Evolutionary conservation across 2,113 vertebrate species (phyloP).

Genomic region (Hoplias malabaricus): DNA sequence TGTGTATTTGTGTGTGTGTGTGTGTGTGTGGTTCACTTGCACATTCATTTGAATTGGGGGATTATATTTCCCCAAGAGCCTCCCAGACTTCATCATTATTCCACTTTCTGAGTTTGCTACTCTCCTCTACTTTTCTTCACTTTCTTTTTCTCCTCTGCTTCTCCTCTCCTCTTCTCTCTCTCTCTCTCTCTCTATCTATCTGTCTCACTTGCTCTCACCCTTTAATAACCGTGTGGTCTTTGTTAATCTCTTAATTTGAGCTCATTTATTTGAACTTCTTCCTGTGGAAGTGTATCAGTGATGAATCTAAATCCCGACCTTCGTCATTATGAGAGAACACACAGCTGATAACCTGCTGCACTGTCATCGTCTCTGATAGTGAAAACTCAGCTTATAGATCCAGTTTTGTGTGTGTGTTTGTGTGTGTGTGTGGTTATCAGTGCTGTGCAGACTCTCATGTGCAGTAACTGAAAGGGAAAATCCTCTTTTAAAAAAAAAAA

Average conservation of each 20-base stretch:
- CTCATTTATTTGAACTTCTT: too few species aligned
- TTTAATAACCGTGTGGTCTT: too few species aligned
- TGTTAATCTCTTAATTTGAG: not conserved
- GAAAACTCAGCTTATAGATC: not conserved
- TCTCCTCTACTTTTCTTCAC: conserved; percentile 29
- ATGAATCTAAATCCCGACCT: not conserved
- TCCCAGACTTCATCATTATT: conserved; percentile 53
- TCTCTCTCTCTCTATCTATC: not conserved
- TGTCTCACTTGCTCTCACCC: too few species aligned
- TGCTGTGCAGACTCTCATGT: conserved; percentile 30
- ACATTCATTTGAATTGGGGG: conserved; percentile 65
- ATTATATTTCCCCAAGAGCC: conserved; percentile 61
- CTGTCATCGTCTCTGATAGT: not conserved
- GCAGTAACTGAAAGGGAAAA: conserved; percentile 26
- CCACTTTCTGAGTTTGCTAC: not conserved
- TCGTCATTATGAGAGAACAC: not conserved
- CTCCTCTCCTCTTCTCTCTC: not conserved
- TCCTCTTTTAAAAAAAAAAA: conserved; percentile 41
- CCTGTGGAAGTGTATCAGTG: not conserved
- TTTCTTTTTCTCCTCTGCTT: not conserved
- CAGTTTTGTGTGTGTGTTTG: not conserved
- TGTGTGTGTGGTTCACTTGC: conserved; percentile 54
- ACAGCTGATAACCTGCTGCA: conserved; percentile 33
- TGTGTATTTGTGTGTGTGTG: not conserved
- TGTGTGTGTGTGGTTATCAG: conserved; percentile 41